Conservation (phyloP, 2,113 vertebrate species). For the Balaeniceps rex region DNA sequence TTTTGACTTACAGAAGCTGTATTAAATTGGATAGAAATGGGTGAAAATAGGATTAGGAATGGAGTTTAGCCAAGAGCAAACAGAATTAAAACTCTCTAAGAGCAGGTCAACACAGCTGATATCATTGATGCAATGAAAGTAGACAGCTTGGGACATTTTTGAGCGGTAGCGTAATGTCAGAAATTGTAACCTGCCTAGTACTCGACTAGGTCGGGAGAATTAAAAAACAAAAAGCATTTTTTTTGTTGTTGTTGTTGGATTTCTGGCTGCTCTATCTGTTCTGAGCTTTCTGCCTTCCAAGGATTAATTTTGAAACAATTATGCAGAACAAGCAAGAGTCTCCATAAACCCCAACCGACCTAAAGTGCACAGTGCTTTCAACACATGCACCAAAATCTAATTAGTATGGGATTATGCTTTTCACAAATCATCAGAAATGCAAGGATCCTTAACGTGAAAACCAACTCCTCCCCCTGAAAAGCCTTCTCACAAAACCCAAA, state of each 20-base stretch:
- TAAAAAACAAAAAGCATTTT: background rate
- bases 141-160: slow-evolving; percentile 32
- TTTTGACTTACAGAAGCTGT: slow-evolving; percentile 71
- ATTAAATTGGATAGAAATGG: slow-evolving; percentile 74
- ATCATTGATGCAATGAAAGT: background rate
- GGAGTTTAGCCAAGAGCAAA: slow-evolving; percentile 65
- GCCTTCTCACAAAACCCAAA: background rate
- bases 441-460: background rate
- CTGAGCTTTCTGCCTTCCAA: background rate
- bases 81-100: slow-evolving; percentile 55
- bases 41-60: slow-evolving; percentile 75
- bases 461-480: background rate
- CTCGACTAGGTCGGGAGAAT: background rate
- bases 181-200: background rate
- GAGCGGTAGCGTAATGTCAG: background rate
- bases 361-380: background rate
- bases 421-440: slow-evolving; percentile 19
- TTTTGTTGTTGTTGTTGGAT: background rate
- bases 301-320: slow-evolving; percentile 58
- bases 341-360: background rate
- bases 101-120: slow-evolving; percentile 12
- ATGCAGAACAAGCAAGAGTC: background rate
- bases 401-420: slow-evolving; percentile 61
- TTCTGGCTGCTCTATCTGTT: background rate
- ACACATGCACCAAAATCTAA: slow-evolving; percentile 45